Evolutionary conservation across 2,113 vertebrate genomes (phyloP), one percentile per base, ranked within the genome.

Genomic region (Oceanites oceanicus): DNA sequence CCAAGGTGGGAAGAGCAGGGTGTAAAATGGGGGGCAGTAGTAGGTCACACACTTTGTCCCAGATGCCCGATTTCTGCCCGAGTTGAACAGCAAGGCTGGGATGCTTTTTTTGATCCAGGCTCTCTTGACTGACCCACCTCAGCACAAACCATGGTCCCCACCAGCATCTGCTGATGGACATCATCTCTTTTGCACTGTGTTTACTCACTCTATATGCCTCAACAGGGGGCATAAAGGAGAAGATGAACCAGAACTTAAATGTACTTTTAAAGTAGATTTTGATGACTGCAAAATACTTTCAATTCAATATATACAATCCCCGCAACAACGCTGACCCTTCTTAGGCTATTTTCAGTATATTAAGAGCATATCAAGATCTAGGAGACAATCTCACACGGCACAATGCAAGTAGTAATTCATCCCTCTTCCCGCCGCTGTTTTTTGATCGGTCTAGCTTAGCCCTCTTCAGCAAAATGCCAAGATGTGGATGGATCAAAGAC

Each of bases 381-480:
- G 52, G 53, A 85, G 59, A 88, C 27, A 82, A 85, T 50, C 38
- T 53, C 15, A 66, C 23, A 56, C 5, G 49, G 68, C 63, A 53
- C 25, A 23, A 44, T 40, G 34, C 47, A 52, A 72, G 50, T 4
- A 95, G 86, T 92, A 95, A 95, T 92, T 90, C 71, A 71, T 88
- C 78, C 63, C 79, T 95, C 94, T 92, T 96, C 95, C 80, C 29
- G 40, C 26, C 25, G 40, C 74, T 94, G 62, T 95, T 92, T 90
- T 96, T 36, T 27, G 83, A 75, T 89, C 93, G 89, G 80, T 82
- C 94, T 23, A 59, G 45, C 82, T 92, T 95, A 92, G 59, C 66
- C 4, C 53, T 92, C 92, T 94, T 95, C 88, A 97, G 81, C 56
- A 91, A 98, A 96, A 96, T 84, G 67, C 56, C 93, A 97, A 88